Evolutionary conservation across 1,140 invertebrate species (phyloP).

Genomic region (Batillaria attramentaria): DNA sequence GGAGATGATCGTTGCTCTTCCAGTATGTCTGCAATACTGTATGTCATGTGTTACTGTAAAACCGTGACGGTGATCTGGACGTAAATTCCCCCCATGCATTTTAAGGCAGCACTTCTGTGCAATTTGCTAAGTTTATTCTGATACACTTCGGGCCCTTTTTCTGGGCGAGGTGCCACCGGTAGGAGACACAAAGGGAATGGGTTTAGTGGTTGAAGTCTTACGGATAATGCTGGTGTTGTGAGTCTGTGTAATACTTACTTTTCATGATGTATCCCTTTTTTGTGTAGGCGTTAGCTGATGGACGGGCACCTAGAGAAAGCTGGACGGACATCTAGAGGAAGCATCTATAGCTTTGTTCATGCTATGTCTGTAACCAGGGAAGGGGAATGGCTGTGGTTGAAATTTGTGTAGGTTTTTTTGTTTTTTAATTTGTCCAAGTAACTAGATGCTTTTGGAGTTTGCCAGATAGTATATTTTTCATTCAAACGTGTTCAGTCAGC

Average conservation of each 20-base stretch:
- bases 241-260: not conserved
- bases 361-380: too few relatives aligned
- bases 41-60: too few relatives aligned
- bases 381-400: too few relatives aligned
- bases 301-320: not conserved
- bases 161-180: constrained; percentile 26
- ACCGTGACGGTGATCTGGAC: not conserved
- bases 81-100: constrained; percentile 13
- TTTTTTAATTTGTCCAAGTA: constrained; percentile 9
- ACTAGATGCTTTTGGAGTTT: constrained; percentile 7
- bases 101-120: constrained; percentile 32
- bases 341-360: too few relatives aligned
- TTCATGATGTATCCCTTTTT: not conserved
- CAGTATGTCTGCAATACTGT: constrained; percentile 27
- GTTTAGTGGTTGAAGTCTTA: constrained; percentile 14
- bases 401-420: not conserved
- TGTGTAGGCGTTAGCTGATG: not conserved
- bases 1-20: constrained; percentile 17
- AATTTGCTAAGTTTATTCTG: constrained; percentile 21
- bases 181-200: constrained; percentile 25
- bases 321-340: too few relatives aligned
- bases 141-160: too few relatives aligned
- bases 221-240: constrained; percentile 21
- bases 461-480: too few relatives aligned
- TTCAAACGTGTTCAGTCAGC: too few relatives aligned